phyloP scores from a whole-genome alignment of 2,797 vertebrate species.

The Liparis tanakae region DNA sequence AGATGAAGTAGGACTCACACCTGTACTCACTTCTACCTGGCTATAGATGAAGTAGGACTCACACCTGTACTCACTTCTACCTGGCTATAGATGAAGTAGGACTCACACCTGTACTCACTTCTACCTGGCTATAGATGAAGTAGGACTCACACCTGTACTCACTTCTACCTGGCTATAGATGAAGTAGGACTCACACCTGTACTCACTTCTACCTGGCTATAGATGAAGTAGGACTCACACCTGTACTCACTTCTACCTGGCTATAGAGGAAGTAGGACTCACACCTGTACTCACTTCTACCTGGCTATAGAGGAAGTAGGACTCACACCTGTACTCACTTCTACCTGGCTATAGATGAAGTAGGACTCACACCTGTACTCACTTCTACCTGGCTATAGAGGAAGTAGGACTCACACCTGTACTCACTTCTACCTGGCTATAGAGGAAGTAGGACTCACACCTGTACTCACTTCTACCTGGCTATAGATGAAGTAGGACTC shows the following conservation, averaged over 20 bases:
- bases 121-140: slow-evolving; percentile 99
- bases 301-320: slow-evolving; percentile 99
- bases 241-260: slow-evolving; percentile 99
- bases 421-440: slow-evolving; percentile 99
- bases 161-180: slow-evolving; percentile 99
- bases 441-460: slow-evolving; percentile 99
- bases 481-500: slow-evolving; percentile 99
- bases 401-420: too few species aligned
- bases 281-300: slow-evolving; percentile 99
- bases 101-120: too few species aligned
- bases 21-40: slow-evolving; percentile 99
- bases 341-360: slow-evolving; percentile 99
- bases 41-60: slow-evolving; percentile 99
- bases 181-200: too few species aligned
- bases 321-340: too few species aligned
- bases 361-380: too few species aligned
- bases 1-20: slow-evolving; percentile 99
- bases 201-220: slow-evolving; percentile 99
- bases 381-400: slow-evolving; percentile 99
- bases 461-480: slow-evolving; percentile 99
- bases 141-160: too few species aligned
- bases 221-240: slow-evolving; percentile 99
- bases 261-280: slow-evolving; percentile 99
- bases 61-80: slow-evolving; percentile 99
- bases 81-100: slow-evolving; percentile 99